Evolutionary conservation across 1,140 invertebrate species (phyloP), one percentile per base, ranked within the genome.

Genomic region (Bombus balteatus): DNA sequence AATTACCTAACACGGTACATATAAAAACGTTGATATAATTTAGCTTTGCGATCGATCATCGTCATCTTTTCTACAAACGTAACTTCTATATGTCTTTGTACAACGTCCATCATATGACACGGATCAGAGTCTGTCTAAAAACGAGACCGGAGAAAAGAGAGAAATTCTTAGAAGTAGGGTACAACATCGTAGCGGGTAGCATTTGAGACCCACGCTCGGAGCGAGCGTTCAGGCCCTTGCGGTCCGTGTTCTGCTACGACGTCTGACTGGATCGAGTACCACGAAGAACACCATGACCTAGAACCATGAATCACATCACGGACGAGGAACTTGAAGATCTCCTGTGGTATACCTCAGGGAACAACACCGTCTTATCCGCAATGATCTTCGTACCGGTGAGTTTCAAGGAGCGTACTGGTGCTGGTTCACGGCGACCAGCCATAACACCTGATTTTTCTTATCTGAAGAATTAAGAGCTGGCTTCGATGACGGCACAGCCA

Each of bases 391-490:
- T 85, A 80, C 72, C 74, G 85, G 47, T 66, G 85, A 87, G 85
- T 87, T 85, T 89, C 87, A 82, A 89, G 81, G 87, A 90, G 80
- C 71, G 74, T 75, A 80, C 75, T 43, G 68, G 77, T 53, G 43
- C 34, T 32, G 65, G 72, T 53, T 71, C 10, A 43, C 70, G 28
- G 65, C 47, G 70, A 34, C 62, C 75, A 39, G 41, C 72, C 79
- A 25, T 87, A 82, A 87, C 86, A 81, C 83, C 79, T 86, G 82
- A 90, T 88, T 86, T 85, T 87, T 74, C 89, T 91, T 87, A 90
- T 91, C 86, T 83, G 76, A 83, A 65, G 71, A 90, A 90, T 91
- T 90, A 81, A 85, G 88, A 84, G 87, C 74, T 79, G 43, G 43
- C n/a, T 62, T 8, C 75, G 83, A 90, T 83, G 83, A 89, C 43